Percentiles rank a stretch among this genome's conserved stretches.
Evolutionary conservation across 2,888 invertebrate genomes (phyloP).

Genomic region (Empis stercorea): DNA sequence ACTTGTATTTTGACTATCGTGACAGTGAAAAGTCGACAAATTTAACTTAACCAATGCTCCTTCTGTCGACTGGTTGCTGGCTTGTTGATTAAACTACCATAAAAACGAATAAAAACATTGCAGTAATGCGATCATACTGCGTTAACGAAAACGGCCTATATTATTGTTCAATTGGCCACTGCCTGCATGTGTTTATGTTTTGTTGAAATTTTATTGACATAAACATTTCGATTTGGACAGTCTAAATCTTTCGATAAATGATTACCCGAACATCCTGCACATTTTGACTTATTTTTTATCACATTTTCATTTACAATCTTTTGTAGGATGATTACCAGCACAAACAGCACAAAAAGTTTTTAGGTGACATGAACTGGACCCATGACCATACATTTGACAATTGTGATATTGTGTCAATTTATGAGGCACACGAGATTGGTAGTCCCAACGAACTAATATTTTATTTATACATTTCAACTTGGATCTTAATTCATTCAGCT

Average conservation of each 20-base stretch:
- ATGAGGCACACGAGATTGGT: neutral
- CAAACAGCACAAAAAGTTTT: constrained; percentile 4
- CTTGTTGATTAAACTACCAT: too few relatives aligned
- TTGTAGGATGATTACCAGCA: neutral
- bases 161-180: neutral
- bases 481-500: neutral
- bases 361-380: constrained; percentile 1
- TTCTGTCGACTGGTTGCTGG: too few relatives aligned
- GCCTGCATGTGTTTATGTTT: neutral
- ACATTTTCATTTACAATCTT: neutral
- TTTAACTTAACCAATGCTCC: too few relatives aligned
- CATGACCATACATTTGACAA: constrained; percentile 3
- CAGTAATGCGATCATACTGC: too few relatives aligned
- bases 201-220: neutral
- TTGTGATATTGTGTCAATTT: constrained; percentile 2
- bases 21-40: too few relatives aligned
- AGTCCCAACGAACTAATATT: constrained; percentile 3
- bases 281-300: neutral
- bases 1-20: too few relatives aligned
- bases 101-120: too few relatives aligned
- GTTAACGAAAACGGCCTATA: too few relatives aligned
- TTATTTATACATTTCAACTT: neutral
- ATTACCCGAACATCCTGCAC: neutral
- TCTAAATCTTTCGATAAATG: neutral
- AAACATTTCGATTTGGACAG: neutral